A percentile compares a stretch with the other conserved stretches of the same genome.
Conservation (phyloP, 2,888 invertebrate genomes). For the Lamellibrachia satsuma region DNA sequence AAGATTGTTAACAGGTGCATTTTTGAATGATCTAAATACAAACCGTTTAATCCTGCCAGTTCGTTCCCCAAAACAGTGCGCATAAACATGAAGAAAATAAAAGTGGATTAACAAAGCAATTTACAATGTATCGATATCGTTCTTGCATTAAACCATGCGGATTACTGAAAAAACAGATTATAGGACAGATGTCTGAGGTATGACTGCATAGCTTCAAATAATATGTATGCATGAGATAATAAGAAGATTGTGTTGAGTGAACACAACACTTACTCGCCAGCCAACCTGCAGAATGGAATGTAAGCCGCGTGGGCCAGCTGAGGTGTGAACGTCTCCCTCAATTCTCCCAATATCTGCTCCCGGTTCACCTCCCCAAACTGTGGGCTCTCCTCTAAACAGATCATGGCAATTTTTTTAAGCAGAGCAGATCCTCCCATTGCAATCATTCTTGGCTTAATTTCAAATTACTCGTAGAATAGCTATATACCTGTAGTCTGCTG, state of each 20-base stretch:
- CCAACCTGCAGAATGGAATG: constrained; percentile 67
- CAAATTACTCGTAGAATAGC: neutral
- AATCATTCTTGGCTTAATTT: neutral
- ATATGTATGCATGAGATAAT: neutral
- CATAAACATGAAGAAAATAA: no score
- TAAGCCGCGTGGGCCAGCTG: constrained; percentile 87
- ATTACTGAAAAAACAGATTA: no score
- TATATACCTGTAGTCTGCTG: no score
- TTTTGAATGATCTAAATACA: no score
- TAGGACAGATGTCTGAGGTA: neutral
- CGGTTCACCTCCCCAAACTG: constrained; percentile 22
- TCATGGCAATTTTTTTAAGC: neutral
- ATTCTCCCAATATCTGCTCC: constrained; percentile 72
- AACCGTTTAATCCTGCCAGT: no score
- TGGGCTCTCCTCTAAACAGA: constrained; percentile 13
- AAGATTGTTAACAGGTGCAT: no score
- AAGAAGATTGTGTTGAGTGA: neutral
- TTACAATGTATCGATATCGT: no score
- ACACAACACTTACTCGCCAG: constrained; percentile 61
- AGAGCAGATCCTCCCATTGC: constrained; percentile 5
- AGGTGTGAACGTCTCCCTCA: constrained; percentile 83
- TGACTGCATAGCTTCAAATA: neutral
- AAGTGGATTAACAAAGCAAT: no score
- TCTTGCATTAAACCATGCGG: no score
- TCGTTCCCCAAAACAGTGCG: no score